Evolutionary conservation across 2,888 invertebrate species (phyloP).

Genomic region (Meiosimyza decipiens): DNA sequence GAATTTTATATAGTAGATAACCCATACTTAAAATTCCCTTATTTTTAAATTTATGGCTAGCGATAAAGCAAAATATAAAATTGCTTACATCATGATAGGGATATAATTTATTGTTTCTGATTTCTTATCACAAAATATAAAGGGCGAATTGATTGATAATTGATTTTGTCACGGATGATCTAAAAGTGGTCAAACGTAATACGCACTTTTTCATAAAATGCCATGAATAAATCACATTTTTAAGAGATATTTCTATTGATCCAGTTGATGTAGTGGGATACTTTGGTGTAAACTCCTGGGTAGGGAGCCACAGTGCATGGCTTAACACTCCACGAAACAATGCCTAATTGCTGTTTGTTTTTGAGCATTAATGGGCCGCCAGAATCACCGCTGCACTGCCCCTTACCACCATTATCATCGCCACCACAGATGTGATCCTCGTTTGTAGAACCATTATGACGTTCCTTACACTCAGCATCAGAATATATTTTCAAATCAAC

Average conservation of each 20-base stretch:
- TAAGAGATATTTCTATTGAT: slow-evolving; percentile 51
- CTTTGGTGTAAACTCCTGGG: slow-evolving; percentile 67
- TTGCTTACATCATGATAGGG: too few relatives aligned
- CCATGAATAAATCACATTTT: slow-evolving; percentile 12
- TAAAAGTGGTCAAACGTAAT: too few relatives aligned
- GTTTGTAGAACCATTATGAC: slow-evolving; percentile 54
- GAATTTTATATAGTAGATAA: too few relatives aligned
- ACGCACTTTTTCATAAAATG: background rate
- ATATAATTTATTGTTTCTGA: too few relatives aligned
- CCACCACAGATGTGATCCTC: slow-evolving; percentile 66
- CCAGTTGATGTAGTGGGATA: slow-evolving; percentile 62
- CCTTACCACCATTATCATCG: slow-evolving; percentile 56
- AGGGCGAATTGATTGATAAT: too few relatives aligned
- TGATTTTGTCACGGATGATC: too few relatives aligned
- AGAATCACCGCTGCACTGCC: slow-evolving; percentile 63
- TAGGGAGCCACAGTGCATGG: slow-evolving; percentile 65
- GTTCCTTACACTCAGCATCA: slow-evolving; percentile 59
- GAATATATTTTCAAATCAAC: slow-evolving; percentile 63
- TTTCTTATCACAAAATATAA: too few relatives aligned
- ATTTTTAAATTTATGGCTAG: too few relatives aligned
- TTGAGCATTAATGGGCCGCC: slow-evolving; percentile 59
- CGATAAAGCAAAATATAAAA: too few relatives aligned
- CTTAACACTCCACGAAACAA: slow-evolving; percentile 68
- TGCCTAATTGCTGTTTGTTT: slow-evolving; percentile 59
- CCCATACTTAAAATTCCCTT: too few relatives aligned